Conservation (phyloP, 2,113 vertebrate genomes). For the Lepus americanus region DNA sequence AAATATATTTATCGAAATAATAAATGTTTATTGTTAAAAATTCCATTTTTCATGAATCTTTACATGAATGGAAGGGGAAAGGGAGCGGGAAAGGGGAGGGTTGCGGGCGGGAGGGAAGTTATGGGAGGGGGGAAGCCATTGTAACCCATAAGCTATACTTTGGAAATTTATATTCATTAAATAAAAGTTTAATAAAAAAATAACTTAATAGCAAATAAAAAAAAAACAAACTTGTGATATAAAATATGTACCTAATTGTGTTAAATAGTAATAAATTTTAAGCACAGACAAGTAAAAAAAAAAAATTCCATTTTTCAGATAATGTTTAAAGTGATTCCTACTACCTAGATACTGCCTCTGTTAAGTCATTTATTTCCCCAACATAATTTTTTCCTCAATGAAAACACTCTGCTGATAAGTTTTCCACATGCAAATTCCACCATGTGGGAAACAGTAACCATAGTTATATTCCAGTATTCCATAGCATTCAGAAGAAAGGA, state of each 20-base stretch:
- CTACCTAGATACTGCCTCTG: background rate
- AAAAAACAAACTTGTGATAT: background rate
- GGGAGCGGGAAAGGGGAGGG: too few relatives aligned
- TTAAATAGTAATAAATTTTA: constrained; percentile 20
- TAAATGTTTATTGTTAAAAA: background rate
- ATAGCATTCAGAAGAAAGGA: background rate
- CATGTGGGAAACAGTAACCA: background rate
- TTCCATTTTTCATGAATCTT: too few relatives aligned
- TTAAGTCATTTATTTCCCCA: background rate
- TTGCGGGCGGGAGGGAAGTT: too few relatives aligned
- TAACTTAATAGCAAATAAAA: too few relatives aligned
- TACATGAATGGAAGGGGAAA: too few relatives aligned
- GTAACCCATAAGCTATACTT: too few relatives aligned
- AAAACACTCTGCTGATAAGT: background rate
- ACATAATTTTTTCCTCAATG: background rate
- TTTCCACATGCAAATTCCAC: background rate
- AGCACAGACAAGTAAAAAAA: background rate
- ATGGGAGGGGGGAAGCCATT: too few relatives aligned
- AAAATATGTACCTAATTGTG: background rate
- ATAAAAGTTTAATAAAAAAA: too few relatives aligned
- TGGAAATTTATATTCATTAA: too few relatives aligned
- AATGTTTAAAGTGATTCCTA: background rate
- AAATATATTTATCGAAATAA: background rate
- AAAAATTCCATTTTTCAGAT: background rate
- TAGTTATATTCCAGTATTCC: background rate